Conservation (phyloP, 2,113 vertebrate species). For the Chaetura pelagica region DNA sequence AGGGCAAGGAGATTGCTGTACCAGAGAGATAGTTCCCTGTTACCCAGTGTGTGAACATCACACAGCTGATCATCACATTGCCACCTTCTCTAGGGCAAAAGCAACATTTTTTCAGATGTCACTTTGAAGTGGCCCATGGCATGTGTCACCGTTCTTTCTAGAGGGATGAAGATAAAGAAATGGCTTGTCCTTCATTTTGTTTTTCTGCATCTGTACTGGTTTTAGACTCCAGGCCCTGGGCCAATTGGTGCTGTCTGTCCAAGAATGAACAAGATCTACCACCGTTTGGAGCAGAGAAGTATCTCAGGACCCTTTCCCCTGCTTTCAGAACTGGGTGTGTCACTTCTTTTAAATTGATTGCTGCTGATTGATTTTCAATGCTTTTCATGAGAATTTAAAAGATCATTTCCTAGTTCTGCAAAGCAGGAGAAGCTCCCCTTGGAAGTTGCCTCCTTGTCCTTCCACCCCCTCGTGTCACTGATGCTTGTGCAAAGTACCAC, state of each 20-base stretch:
- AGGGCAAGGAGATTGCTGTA: too few species aligned
- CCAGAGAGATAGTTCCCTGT: neutral
- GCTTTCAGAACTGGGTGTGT: neutral
- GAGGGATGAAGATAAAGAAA: neutral
- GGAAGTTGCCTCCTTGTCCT: neutral
- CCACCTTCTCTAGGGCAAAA: neutral
- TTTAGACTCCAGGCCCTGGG: neutral
- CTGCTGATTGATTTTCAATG: slow-evolving; percentile 21
- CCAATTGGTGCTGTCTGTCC: neutral
- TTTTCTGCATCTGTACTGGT: neutral
- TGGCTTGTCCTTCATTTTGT: neutral
- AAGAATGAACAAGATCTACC: neutral
- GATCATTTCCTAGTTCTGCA: neutral
- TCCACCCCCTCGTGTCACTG: neutral
- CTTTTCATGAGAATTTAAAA: neutral
- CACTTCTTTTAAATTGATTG: neutral
- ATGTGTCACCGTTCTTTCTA: neutral
- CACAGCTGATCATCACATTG: neutral
- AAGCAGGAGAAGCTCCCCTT: neutral
- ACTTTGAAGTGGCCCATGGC: neutral
- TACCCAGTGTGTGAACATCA: neutral
- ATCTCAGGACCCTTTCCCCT: neutral
- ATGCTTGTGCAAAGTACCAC: neutral
- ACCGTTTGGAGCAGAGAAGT: neutral
- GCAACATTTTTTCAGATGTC: neutral